Percentiles rank a stretch among this genome's conserved stretches.
These are phyloP conservation scores for Thymelicus lineola DNA, from an alignment of 2,888 invertebrate genomes.

Conservation along the genomic window DNA sequence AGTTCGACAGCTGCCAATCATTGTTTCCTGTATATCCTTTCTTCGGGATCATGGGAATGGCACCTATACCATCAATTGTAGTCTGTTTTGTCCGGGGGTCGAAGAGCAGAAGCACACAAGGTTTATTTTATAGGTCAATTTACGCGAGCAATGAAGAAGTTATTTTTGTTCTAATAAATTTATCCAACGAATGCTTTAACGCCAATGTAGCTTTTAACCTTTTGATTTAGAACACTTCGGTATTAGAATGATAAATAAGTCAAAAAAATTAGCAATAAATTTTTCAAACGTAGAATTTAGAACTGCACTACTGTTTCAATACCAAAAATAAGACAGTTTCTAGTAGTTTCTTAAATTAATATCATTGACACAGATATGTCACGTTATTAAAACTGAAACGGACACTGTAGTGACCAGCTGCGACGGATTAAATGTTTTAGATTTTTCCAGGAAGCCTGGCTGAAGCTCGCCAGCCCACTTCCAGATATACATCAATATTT, in stretches of 20 bases:
- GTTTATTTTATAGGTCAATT: conserved; percentile 6
- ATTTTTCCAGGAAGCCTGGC: conserved; percentile 26
- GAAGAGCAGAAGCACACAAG: conserved; percentile 10
- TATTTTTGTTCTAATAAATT: not conserved
- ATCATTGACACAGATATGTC: conserved; percentile 34
- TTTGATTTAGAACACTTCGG: conserved; percentile 8
- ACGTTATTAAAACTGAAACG: conserved; percentile 22
- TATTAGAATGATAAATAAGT: conserved; percentile 6
- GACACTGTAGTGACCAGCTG: conserved; percentile 28
- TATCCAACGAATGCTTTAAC: not conserved
- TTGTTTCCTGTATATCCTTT: conserved; percentile 57
- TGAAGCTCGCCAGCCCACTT: conserved; percentile 12
- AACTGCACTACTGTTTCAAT: not conserved
- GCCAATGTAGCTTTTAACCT: not conserved
- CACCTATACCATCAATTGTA: conserved; percentile 34
- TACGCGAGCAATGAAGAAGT: not conserved
- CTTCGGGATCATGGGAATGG: conserved; percentile 60
- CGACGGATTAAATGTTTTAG: conserved; percentile 31
- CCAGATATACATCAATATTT: not conserved
- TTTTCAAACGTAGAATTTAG: conserved; percentile 1
- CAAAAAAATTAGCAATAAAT: not conserved
- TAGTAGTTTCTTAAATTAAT: conserved; percentile 21
- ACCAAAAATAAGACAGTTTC: conserved; percentile 17
- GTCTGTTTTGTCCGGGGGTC: conserved; percentile 1
- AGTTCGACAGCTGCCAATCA: conserved; percentile 62